Base-by-base conservation (phyloP, 2,888 invertebrate species). In the Hoplodrina ambigua region DNA sequence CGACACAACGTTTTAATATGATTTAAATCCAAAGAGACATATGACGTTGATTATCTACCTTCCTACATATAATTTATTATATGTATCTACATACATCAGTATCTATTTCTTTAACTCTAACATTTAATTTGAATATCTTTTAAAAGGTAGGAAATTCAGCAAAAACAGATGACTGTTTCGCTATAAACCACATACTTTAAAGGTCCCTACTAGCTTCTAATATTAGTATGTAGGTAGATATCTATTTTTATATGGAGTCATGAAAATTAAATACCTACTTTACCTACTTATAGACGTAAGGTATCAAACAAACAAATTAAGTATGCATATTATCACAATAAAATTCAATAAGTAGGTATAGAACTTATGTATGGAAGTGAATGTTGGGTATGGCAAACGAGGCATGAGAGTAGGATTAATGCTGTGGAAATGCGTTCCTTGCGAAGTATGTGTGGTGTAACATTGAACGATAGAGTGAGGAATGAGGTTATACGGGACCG, bases 71-170 rank as follows among this genome's bases (percentile, higher is more conserved):
- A 6, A 37, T 10, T 2, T 10, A 37, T 37, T 37, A 10, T 37
- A 37, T 33, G 33, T 33, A 37, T 37, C 10, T 37, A 10, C 37
- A 37, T 10, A 41, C 41, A 41, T 41, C 11, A 8, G 2, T 41
- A 41, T 0, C 11, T 25, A 44, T 69, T 59, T 25, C 41, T 70
- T 59, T 50, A 77, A 19, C 33, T 77, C 41, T 25, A 70, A 55
- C 13, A 25, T 44, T 33, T 76, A 33, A 33, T 55, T 49, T 3
- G n/a, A 15, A 37, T 41, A 25, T 53, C 11, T 15, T 44, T 17
- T n/a, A 54, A 65, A n/a, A 20, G 19, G 50, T 19, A 17, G 46
- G 8, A 13, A n/a, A n/a, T 10, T n/a, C 17, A 0, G 19, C 11
- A 1, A 46, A 20, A 64, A 75, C 41, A 33, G 25, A 72, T 52